phyloP scores from a whole-genome alignment of 2,888 invertebrate species.

The Drosophila incognita region DNA sequence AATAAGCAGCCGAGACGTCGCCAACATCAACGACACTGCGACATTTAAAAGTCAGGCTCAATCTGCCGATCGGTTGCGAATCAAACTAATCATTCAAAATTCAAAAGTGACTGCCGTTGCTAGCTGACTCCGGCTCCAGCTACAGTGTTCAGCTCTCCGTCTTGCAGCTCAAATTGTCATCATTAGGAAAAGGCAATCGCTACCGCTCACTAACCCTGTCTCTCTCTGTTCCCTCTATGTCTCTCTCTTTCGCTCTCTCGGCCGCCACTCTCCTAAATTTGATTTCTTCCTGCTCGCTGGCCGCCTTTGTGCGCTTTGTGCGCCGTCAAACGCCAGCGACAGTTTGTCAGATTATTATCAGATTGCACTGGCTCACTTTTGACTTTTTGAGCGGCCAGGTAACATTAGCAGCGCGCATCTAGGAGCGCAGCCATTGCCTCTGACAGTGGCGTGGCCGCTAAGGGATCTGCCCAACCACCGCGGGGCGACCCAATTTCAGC shows the following conservation, averaged over 20 bases:
- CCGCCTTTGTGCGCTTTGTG: slow-evolving; percentile 72
- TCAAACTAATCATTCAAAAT: slow-evolving; percentile 82
- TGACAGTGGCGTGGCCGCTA: slow-evolving; percentile 59
- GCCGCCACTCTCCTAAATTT: slow-evolving; percentile 67
- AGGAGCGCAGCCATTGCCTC: slow-evolving; percentile 41
- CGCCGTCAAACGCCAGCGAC: slow-evolving; percentile 82
- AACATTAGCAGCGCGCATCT: slow-evolving; percentile 68
- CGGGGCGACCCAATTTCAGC: slow-evolving; percentile 62
- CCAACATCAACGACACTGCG: slow-evolving; percentile 61
- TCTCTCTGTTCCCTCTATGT: slow-evolving; percentile 1
- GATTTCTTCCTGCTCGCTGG: slow-evolving; percentile 76
- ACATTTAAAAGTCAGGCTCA: slow-evolving; percentile 81
- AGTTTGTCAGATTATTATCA: slow-evolving; percentile 83
- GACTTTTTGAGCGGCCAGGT: slow-evolving; percentile 72
- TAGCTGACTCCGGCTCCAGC: slow-evolving; percentile 14
- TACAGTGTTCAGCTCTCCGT: slow-evolving; percentile 10
- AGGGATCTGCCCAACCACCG: slow-evolving; percentile 50
- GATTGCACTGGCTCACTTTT: slow-evolving; percentile 83
- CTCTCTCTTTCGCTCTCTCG: slow-evolving; percentile 14
- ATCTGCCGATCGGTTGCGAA: slow-evolving; percentile 80
- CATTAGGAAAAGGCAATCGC: slow-evolving; percentile 82
- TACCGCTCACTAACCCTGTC: slow-evolving; percentile 63
- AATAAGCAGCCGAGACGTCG: slow-evolving; percentile 80
- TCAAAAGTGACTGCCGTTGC: slow-evolving; percentile 61
- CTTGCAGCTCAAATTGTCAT: slow-evolving; percentile 78